Base-by-base conservation (phyloP, 2,888 invertebrate genomes). In the Entomobrya multifasciata region DNA sequence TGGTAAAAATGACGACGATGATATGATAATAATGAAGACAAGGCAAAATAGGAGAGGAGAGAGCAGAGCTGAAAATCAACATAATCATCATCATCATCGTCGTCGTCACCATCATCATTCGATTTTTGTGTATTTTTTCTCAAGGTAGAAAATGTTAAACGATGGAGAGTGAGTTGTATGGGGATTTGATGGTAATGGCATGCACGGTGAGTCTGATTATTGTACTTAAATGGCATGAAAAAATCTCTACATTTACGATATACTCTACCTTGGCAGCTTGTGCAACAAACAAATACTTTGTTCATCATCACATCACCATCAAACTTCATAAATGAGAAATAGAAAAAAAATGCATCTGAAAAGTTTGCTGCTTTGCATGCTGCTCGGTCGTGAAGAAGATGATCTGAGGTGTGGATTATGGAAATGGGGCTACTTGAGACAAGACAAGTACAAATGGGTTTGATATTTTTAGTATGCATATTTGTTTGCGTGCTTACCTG, bases 401-500 rank as follows among this genome's bases (percentile, higher is more conserved):
- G 47, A 47, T 47, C 13, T 47, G 15, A 47, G n/a, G n/a, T n/a
- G 36, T 36, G 36, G 36, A 36, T n/a, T n/a, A n/a, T 36, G 36
- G 13, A 49, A n/a, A 1, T 67, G 74, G 74, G 74, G 74, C 8
- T 17, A 36, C 1, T 11, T 55, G 74, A 52, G 52, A 74, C 11
- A 30, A 55, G 13, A 25, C 8, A 6, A 25, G 41, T 4, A 20
- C 1, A 41, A 20, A 15, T 57, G 44, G 8, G 17, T 10, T 36
- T 1, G 27, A n/a, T n/a, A n/a, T 36, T 36, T 4, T 36, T 6
- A 36, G 36, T 36, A 36, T 36, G n/a, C n/a, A 36, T 36, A 36
- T 36, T 36, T 36, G 2, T 55, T 55, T 17, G 1, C 30, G 52
- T n/a, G n/a, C n/a, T 36, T 65, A 90, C 90, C 90, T 89, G 78